Percentiles rank a stretch among this genome's conserved stretches.
Evolutionary conservation across 2,797 vertebrate genomes (phyloP).

Genomic region (Acanthis flammea): DNA sequence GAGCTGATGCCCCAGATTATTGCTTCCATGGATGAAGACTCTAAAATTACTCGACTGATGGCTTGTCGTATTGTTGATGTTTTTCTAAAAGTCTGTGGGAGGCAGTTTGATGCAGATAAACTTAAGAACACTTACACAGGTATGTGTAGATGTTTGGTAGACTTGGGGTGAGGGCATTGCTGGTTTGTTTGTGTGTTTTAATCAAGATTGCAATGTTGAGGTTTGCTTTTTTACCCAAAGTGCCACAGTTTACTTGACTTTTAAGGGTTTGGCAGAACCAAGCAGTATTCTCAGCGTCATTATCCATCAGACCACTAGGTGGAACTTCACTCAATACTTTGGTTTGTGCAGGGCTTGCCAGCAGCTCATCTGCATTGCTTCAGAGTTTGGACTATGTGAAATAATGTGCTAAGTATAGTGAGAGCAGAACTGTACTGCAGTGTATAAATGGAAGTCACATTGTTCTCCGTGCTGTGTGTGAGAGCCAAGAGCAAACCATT

Average conservation of each 20-base stretch:
- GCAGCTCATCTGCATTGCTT: background rate
- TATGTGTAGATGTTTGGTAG: slow-evolving; percentile 39
- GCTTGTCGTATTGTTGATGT: slow-evolving; percentile 82
- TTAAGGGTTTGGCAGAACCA: background rate
- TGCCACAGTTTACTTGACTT: background rate
- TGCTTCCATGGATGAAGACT: slow-evolving; percentile 87
- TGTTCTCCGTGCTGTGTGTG: background rate
- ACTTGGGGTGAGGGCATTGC: background rate
- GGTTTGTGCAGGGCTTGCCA: background rate
- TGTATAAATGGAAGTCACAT: slow-evolving; percentile 26
- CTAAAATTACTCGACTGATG: slow-evolving; percentile 81
- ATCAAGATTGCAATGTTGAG: background rate
- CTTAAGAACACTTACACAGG: slow-evolving; percentile 88
- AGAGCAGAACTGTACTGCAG: slow-evolving; percentile 2
- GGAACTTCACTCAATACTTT: slow-evolving; percentile 1
- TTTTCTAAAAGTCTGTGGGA: slow-evolving; percentile 73
- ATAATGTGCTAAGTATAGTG: slow-evolving; percentile 31
- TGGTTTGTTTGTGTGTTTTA: background rate
- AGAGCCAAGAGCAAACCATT: slow-evolving; percentile 25
- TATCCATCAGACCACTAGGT: slow-evolving; percentile 2
- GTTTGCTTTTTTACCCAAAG: background rate
- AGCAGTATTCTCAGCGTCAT: background rate
- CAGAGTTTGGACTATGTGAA: background rate
- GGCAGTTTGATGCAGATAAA: slow-evolving; percentile 73
- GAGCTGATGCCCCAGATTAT: slow-evolving; percentile 78